Base-by-base conservation (phyloP, 2,797 vertebrate species). In the Eupleurogrammus muticus region DNA sequence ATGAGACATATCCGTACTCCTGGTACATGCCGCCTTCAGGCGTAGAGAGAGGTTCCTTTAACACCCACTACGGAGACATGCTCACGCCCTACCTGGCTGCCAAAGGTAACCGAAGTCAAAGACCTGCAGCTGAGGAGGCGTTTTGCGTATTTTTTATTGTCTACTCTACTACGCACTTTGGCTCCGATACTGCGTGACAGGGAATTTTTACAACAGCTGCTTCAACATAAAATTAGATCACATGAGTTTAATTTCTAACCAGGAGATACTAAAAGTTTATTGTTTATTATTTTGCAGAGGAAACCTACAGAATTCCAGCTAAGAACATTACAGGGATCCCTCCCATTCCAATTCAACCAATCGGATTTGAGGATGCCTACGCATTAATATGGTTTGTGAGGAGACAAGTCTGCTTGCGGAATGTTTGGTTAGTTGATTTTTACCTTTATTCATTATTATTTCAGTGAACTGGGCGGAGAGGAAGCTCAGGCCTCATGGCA, bases 61-160 rank as follows among this genome's bases (percentile, higher is more conserved):
- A 0, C 5, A 70, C 1, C 6, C 23, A 88, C 5, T 97, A 90
- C 65, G 96, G 96, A 75, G 96, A 97, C 79, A 38, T 91, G 59
- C 84, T 95, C 55, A 97, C 96, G 0, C 96, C 96, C 3, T 96
- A 97, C 89, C 90, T 96, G 73, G 95, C 96, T 66, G 96, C 96
- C 46, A 95, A 96, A 94, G 90, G 95, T 96, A 66, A 73, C 1
- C 48, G 5, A 13, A 40, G 38, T 1, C 44, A 28, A 23, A 40
- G 1, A 50, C 13, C 20, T 2, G 13, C 5, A 42, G 20, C 13
- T 11, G 14, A 59, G 28, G 24, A 59, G 1, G 17, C 28, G 49
- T 32, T 7, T 23, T n/a, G n/a, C n/a, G n/a, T n/a, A n/a, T n/a
- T n/a, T n/a, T n/a, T n/a, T n/a, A n/a, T n/a, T n/a, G n/a, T n/a